Evolutionary conservation across 2,113 vertebrate genomes (phyloP).

Genomic region (Rhinichthys klamathensis): DNA sequence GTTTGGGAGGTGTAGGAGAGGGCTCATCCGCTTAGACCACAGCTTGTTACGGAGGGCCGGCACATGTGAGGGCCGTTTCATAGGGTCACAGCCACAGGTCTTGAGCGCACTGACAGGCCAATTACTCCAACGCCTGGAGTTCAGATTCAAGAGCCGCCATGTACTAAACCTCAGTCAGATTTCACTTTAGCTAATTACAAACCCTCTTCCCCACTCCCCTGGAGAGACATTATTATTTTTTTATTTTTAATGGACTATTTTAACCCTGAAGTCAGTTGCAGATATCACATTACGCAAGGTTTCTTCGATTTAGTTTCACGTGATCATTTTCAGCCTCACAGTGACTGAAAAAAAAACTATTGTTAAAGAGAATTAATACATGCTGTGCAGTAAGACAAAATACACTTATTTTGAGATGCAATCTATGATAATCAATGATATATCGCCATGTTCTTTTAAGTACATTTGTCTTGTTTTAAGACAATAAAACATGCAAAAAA

Average conservation of each 20-base stretch:
- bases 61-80: not conserved
- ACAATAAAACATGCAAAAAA: no score
- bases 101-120: conserved; percentile 18
- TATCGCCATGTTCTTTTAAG: no score
- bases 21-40: not conserved
- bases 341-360: no score
- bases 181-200: conserved; percentile 6
- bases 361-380: not conserved
- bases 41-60: not conserved
- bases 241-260: not conserved
- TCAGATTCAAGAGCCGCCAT: not conserved
- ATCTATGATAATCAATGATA: no score
- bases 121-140: conserved; percentile 25
- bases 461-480: no score
- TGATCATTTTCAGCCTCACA: not conserved
- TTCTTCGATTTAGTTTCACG: not conserved
- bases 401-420: not conserved
- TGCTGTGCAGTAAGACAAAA: not conserved
- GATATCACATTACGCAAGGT: not conserved
- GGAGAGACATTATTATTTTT: not conserved
- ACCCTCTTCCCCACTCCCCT: no score
- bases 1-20: not conserved
- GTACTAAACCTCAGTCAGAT: conserved; percentile 15
- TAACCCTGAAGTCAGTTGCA: not conserved
- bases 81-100: conserved; percentile 8